These are phyloP conservation scores for Babylonia areolata DNA, from an alignment of 1,140 invertebrate genomes.

Conservation along the genomic window DNA sequence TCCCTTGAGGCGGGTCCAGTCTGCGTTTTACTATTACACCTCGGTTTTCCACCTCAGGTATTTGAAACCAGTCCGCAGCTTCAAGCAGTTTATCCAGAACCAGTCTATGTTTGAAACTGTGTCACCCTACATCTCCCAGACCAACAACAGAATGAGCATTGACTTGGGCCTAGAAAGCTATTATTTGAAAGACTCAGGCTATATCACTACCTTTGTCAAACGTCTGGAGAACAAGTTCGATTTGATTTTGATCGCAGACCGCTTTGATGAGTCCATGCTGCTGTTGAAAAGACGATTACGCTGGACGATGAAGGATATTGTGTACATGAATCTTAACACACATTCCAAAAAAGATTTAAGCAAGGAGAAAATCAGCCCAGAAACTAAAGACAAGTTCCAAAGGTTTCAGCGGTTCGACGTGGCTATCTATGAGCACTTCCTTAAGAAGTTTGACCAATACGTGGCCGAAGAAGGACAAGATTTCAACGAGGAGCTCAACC, in stretches of 20 bases:
- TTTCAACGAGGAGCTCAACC: conserved; percentile 36
- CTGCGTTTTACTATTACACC: conserved; percentile 53
- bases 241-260: conserved; percentile 78
- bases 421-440: conserved; percentile 50
- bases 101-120: background rate
- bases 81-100: background rate
- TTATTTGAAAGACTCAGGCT: background rate
- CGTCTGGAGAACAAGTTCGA: conserved; percentile 69
- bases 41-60: conserved; percentile 22
- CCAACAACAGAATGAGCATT: conserved; percentile 57
- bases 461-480: conserved; percentile 29
- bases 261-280: conserved; percentile 78
- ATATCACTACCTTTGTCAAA: conserved; percentile 45
- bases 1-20: conserved; percentile 52
- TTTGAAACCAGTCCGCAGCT: conserved; percentile 27
- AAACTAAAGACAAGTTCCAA: background rate
- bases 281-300: conserved; percentile 76
- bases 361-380: background rate
- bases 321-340: conserved; percentile 50
- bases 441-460: conserved; percentile 33
- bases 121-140: conserved; percentile 35
- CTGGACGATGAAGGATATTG: conserved; percentile 77
- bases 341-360: background rate
- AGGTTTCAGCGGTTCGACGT: conserved; percentile 33
- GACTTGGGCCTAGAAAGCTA: conserved; percentile 51